Conservation (phyloP, 2,888 invertebrate genomes). For the Melolontha melolontha region DNA sequence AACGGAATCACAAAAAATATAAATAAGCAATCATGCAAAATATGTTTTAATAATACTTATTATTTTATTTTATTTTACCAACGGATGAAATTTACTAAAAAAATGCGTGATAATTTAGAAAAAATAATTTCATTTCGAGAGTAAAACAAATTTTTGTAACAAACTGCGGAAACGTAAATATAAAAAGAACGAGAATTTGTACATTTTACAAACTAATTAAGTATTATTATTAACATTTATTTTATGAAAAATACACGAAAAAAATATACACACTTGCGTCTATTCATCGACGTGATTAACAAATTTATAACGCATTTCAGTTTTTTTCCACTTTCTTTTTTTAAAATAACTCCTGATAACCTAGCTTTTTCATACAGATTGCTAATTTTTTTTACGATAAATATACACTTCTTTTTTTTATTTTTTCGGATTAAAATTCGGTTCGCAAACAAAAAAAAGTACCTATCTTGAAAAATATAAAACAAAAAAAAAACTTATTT, state of each 20-base stretch:
- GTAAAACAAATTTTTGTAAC: background rate
- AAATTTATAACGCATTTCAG: background rate
- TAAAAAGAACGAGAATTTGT: slow-evolving; percentile 26
- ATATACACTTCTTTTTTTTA: slow-evolving; percentile 3
- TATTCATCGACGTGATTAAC: slow-evolving; percentile 6
- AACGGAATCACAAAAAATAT: slow-evolving; percentile 6
- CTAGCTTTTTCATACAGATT: slow-evolving; percentile 22
- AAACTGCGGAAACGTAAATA: background rate
- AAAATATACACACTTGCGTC: slow-evolving; percentile 33
- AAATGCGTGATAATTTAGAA: too few species aligned
- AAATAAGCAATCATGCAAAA: slow-evolving; percentile 24
- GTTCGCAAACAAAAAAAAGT: slow-evolving; percentile 38
- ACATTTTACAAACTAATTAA: slow-evolving; percentile 43
- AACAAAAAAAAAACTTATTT: slow-evolving; percentile 38
- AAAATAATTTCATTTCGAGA: background rate
- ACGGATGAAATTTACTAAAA: too few species aligned
- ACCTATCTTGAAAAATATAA: slow-evolving; percentile 24
- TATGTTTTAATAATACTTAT: slow-evolving; percentile 35
- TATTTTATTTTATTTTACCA: slow-evolving; percentile 16
- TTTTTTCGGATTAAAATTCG: slow-evolving; percentile 16
- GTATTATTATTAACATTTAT: slow-evolving; percentile 38
- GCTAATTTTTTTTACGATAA: slow-evolving; percentile 16
- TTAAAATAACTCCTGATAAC: background rate
- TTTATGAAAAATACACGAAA: slow-evolving; percentile 41
- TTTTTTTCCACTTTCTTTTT: slow-evolving; percentile 2